Conservation (phyloP, 35 echinoderm and acorn worm genomes). For the Anneissia japonica region DNA sequence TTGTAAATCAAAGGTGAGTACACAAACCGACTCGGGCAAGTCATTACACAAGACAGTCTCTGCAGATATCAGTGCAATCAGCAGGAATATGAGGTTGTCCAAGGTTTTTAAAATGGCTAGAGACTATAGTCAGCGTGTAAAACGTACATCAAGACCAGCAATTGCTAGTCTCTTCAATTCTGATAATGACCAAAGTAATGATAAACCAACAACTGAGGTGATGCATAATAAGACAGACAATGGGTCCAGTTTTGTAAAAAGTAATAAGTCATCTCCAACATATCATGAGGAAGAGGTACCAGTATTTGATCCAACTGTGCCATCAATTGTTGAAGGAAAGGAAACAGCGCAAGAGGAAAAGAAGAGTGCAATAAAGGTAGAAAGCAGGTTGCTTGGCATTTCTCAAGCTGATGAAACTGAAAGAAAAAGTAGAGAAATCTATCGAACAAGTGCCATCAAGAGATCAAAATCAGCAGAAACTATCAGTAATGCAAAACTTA, state of each 20-base stretch:
- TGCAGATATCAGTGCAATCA: neutral
- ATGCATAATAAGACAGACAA: no score
- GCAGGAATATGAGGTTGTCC: neutral
- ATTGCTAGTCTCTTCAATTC: neutral
- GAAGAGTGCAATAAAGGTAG: no score
- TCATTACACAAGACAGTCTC: neutral
- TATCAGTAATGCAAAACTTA: neutral
- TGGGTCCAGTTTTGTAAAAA: no score
- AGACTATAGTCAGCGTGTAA: neutral
- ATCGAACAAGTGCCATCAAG: neutral
- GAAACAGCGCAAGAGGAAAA: neutral
- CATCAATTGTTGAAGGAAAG: neutral
- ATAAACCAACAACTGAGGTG: neutral
- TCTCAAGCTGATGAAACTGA: neutral
- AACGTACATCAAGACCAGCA: neutral
- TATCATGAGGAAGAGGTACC: neutral
- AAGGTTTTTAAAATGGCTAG: neutral
- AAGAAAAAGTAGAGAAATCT: neutral
- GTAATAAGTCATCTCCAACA: neutral
- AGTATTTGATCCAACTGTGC: no score
- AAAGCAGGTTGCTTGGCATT: no score
- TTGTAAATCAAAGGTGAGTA: neutral
- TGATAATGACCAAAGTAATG: neutral
- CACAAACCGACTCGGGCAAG: neutral
- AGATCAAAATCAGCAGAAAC: neutral